phyloP scores from a whole-genome alignment of 2,113 vertebrate genomes.

The Dasyurus viverrinus region DNA sequence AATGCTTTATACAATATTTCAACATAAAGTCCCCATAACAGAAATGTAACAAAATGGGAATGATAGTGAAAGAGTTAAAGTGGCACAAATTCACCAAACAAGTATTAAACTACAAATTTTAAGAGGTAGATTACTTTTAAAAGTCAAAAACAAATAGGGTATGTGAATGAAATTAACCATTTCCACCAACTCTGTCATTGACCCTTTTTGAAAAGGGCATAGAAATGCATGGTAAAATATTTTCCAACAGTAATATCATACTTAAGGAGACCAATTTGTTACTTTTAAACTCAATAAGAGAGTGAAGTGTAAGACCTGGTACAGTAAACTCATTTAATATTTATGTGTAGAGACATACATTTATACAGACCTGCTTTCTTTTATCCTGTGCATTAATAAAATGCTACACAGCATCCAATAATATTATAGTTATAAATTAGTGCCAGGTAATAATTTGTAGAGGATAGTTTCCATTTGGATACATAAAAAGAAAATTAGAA shows the following conservation, averaged over 20 bases:
- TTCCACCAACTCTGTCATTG: constrained; percentile 73
- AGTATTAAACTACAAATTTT: constrained; percentile 86
- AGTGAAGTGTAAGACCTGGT: constrained; percentile 65
- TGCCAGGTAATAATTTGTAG: constrained; percentile 60
- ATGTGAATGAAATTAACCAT: constrained; percentile 76
- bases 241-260: constrained; percentile 38
- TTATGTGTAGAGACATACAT: constrained; percentile 72
- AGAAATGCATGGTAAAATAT: constrained; percentile 62
- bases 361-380: constrained; percentile 66
- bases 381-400: constrained; percentile 61
- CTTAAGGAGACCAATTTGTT: constrained; percentile 56
- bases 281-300: constrained; percentile 73
- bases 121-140: constrained; percentile 91
- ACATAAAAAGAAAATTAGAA: constrained; percentile 73
- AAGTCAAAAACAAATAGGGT: constrained; percentile 82
- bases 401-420: constrained; percentile 69
- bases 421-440: constrained; percentile 69
- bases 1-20: constrained; percentile 92
- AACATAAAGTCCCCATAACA: constrained; percentile 86
- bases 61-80: constrained; percentile 88
- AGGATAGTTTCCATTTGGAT: constrained; percentile 62
- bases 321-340: constrained; percentile 59
- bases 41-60: constrained; percentile 89
- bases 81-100: constrained; percentile 88
- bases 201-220: constrained; percentile 50